phyloP scores from a whole-genome alignment of 2,113 vertebrate genomes.

The Myotis brandtii region DNA sequence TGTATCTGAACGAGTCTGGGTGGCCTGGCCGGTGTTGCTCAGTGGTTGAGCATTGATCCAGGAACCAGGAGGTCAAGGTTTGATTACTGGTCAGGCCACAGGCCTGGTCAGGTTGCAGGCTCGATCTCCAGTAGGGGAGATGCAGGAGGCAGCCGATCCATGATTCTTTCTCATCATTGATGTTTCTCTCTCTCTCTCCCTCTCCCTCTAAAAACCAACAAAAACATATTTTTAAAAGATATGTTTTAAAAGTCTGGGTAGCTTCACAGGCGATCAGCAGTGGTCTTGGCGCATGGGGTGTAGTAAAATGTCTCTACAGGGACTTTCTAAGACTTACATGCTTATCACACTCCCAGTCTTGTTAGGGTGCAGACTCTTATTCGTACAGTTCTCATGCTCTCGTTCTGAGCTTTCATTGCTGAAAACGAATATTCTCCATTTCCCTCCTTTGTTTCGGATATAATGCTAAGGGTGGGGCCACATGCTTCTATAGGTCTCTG shows the following conservation, averaged over 20 bases:
- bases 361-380: not conserved
- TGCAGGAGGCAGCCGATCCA: too few species aligned
- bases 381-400: not conserved
- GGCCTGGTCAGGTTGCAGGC: too few species aligned
- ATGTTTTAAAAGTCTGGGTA: not conserved
- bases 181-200: too few species aligned
- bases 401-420: not conserved
- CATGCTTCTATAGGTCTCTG: fast-evolving
- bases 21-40: too few species aligned
- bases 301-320: fast-evolving
- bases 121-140: too few species aligned
- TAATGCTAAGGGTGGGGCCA: fast-evolving
- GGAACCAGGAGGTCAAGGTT: too few species aligned
- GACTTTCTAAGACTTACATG: fast-evolving
- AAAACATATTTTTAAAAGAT: too few species aligned
- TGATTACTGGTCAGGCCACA: too few species aligned
- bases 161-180: too few species aligned
- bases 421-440: not conserved
- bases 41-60: too few species aligned
- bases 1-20: not conserved
- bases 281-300: fast-evolving
- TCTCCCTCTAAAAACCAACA: too few species aligned
- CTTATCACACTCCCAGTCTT: fast-evolving
- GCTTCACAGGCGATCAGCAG: not conserved
- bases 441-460: not conserved